A percentile compares a stretch with the other conserved stretches of the same genome.
phyloP scores from a whole-genome alignment of 2,113 vertebrate genomes.

The Corapipo altera region DNA sequence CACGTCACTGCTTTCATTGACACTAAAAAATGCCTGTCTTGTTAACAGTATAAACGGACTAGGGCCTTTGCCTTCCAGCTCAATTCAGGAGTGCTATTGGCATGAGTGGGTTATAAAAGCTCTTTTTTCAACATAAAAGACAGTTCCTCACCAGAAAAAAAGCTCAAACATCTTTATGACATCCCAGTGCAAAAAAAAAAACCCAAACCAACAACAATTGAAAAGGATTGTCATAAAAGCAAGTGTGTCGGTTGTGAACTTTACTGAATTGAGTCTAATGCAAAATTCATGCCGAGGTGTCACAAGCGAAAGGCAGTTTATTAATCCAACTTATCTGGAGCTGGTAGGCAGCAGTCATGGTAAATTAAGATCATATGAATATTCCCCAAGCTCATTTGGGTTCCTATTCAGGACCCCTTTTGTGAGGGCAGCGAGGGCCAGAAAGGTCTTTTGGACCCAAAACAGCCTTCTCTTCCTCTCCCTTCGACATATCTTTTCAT shows the following conservation, averaged over 20 bases:
- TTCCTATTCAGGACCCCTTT: neutral
- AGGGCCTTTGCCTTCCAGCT: slow-evolving; percentile 32
- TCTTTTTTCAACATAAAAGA: slow-evolving; percentile 59
- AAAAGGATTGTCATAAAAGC: slow-evolving; percentile 48
- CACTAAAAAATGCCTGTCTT: slow-evolving; percentile 35
- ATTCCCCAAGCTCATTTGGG: slow-evolving; percentile 21
- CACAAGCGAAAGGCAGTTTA: slow-evolving; percentile 50
- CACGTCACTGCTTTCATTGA: neutral
- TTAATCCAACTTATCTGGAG: slow-evolving; percentile 43
- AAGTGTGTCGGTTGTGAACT: slow-evolving; percentile 56
- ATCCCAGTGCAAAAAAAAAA: neutral
- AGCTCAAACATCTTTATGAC: slow-evolving; percentile 36
- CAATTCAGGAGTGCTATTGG: slow-evolving; percentile 8
- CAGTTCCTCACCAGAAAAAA: slow-evolving; percentile 28
- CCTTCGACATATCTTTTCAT: neutral
- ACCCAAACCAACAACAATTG: neutral
- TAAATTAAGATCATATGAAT: slow-evolving; percentile 1
- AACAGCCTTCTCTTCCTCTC: neutral
- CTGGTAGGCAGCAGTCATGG: slow-evolving; percentile 29
- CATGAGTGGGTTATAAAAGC: slow-evolving; percentile 52
- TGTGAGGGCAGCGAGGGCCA: neutral
- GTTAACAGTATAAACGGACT: slow-evolving; percentile 50
- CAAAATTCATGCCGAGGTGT: slow-evolving; percentile 63
- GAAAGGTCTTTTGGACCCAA: neutral
- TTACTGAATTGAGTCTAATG: slow-evolving; percentile 59